phyloP scores from a whole-genome alignment of 2,888 invertebrate species.

The Aspidiotus destructor region DNA sequence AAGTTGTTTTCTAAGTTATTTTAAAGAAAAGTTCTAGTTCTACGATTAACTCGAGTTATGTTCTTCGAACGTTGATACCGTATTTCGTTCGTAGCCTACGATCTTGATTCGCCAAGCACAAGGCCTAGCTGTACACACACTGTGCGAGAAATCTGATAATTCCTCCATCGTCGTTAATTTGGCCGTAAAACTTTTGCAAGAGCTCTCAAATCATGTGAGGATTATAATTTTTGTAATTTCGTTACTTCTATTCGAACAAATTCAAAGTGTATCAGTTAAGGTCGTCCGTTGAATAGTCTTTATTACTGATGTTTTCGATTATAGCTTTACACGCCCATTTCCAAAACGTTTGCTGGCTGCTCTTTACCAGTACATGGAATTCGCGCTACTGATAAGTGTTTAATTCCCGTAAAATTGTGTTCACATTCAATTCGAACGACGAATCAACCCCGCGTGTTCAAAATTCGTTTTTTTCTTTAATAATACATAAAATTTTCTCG shows the following conservation, averaged over 20 bases:
- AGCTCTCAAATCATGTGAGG: conserved; percentile 24
- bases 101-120: conserved; percentile 18
- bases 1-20: neutral
- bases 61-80: conserved; percentile 1
- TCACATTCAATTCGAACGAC: too few relatives aligned
- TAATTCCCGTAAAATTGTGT: too few relatives aligned
- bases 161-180: too few relatives aligned
- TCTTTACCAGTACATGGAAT: too few relatives aligned
- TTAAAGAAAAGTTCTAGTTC: neutral
- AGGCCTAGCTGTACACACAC: conserved; percentile 11
- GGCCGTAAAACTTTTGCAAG: conserved; percentile 12
- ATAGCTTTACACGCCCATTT: conserved; percentile 13
- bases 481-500: too few relatives aligned
- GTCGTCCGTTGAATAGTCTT: too few relatives aligned
- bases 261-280: too few relatives aligned
- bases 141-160: too few relatives aligned
- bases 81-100: conserved; percentile 14
- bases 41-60: conserved; percentile 1
- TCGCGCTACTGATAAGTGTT: too few relatives aligned
- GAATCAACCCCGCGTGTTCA: too few relatives aligned
- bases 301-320: neutral
- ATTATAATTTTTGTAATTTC: neutral
- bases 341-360: neutral
- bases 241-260: too few relatives aligned
- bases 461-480: too few relatives aligned